Evolutionary conservation across 2,888 invertebrate species (phyloP).

Genomic region (Drosophila mulleri): DNA sequence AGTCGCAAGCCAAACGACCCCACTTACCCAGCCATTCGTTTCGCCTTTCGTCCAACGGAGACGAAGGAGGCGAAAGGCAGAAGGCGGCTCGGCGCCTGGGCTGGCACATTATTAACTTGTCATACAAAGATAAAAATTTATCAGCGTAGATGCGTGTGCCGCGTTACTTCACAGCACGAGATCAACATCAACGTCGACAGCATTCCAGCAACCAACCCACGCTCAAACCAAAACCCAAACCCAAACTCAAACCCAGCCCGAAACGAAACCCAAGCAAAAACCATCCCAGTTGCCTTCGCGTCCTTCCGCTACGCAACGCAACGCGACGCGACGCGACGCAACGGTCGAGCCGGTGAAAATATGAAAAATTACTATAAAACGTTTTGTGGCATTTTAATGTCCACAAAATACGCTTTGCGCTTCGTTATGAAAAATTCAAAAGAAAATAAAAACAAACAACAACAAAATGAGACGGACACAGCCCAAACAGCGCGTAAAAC

Average conservation of each 20-base stretch:
- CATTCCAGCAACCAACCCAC: slow-evolving; percentile 24
- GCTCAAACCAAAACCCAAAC: neutral
- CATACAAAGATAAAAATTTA: slow-evolving; percentile 82
- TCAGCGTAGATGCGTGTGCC: slow-evolving; percentile 72
- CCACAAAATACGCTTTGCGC: slow-evolving; percentile 62
- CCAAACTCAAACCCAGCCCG: neutral
- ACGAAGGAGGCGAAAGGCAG: neutral
- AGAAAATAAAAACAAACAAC: slow-evolving; percentile 62
- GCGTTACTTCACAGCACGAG: slow-evolving; percentile 67
- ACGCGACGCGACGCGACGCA: slow-evolving; percentile 3
- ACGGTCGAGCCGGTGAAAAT: slow-evolving; percentile 53
- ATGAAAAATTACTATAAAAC: slow-evolving; percentile 82
- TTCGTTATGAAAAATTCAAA: slow-evolving; percentile 72
- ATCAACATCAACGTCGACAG: slow-evolving; percentile 71
- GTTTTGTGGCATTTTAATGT: slow-evolving; percentile 83
- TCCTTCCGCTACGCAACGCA: slow-evolving; percentile 1
- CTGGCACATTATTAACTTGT: slow-evolving; percentile 82
- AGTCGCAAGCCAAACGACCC: slow-evolving; percentile 14
- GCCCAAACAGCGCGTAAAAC: slow-evolving; percentile 4
- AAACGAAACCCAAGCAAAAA: neutral
- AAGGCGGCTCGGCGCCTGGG: slow-evolving; percentile 50
- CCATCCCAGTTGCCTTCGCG: slow-evolving; percentile 16
- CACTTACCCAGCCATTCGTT: neutral
- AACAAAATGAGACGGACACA: slow-evolving; percentile 42
- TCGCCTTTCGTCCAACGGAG: neutral